Base-by-base conservation (phyloP, 1,140 invertebrate species). In the Colletes latitarsis region DNA sequence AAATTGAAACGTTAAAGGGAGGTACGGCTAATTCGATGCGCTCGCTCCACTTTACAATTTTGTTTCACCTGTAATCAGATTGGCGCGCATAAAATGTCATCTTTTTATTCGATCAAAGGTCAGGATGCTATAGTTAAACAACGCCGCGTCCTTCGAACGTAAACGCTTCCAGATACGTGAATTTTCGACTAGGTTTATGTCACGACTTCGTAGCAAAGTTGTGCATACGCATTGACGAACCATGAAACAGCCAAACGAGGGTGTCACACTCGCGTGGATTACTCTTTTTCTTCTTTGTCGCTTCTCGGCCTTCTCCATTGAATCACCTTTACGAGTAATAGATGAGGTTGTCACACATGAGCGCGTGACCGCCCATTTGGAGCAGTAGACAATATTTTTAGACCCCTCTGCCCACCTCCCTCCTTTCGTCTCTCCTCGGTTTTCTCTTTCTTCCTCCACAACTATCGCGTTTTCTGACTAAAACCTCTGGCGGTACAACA, bases 331-430 rank as follows among this genome's bases (percentile, higher is more conserved):
- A 87, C 68, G 82, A 84, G 82, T 62, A 84, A 82, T 83, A 81
- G 82, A 88, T 82, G 84, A 81, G 84, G 83, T 88, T 80, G 78
- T 87, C 83, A 91, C 87, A 86, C 89, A 88, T 91, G 89, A 91
- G 82, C 89, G 88, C 88, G 82, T 85, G 88, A 89, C 73, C 88
- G 89, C 80, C 78, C 88, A 91, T 92, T 88, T 91, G 77, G 89
- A 92, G 87, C 90, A 88, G 82, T 78, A 71, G 46, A 85, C 83
- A 83, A 84, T 90, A 90, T 90, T 90, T 90, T 90, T 90, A 90
- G 88, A 89, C 81, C 81, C 78, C 30, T 81, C 64, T 77, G 66
- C 19, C 77, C 70, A 52, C 73, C 19, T 64, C 58, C 55, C 58
- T 57, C 73, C 64, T 60, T 52, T 58, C 83, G 57, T 60, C 60